These are phyloP conservation scores for Mastomys coucha DNA, from an alignment of 2,113 vertebrate genomes.

Conservation along the genomic window DNA sequence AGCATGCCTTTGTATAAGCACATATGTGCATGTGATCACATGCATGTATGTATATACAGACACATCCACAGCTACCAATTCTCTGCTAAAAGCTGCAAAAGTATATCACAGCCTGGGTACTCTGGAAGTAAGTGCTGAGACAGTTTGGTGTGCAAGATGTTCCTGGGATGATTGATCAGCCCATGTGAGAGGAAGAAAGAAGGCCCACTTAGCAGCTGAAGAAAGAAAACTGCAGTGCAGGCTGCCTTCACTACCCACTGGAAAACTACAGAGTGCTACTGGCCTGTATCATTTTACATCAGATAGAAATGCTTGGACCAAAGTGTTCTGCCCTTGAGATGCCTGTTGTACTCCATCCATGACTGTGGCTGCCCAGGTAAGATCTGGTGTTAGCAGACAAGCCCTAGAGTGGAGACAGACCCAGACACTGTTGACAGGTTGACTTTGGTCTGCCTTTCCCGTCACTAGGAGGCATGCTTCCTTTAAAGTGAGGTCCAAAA, in stretches of 20 bases:
- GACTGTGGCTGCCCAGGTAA: not conserved
- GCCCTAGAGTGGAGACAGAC: not conserved
- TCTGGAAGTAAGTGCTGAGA: conserved; percentile 28
- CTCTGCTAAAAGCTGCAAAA: not conserved
- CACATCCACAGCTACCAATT: not conserved
- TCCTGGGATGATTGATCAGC: not conserved
- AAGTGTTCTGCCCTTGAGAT: not conserved
- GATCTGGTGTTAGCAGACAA: not conserved
- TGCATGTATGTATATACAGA: not conserved
- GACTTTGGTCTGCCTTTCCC: not conserved
- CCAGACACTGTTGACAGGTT: not conserved
- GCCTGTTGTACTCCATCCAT: not conserved
- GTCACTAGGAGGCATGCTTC: not conserved
- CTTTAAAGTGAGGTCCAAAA: not conserved
- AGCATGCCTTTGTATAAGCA: not conserved
- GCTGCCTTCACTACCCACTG: not conserved
- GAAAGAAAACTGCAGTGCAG: not conserved
- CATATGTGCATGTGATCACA: not conserved
- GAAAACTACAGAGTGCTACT: not conserved
- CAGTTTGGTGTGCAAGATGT: not conserved
- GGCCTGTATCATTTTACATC: not conserved
- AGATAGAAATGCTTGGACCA: not conserved
- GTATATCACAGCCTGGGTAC: not conserved
- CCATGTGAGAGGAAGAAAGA: not conserved
- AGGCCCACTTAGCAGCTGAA: not conserved